Percentiles rank a stretch among this genome's conserved stretches.
Conservation (phyloP, 2,888 invertebrate genomes). For the Celastrina argiolus region DNA sequence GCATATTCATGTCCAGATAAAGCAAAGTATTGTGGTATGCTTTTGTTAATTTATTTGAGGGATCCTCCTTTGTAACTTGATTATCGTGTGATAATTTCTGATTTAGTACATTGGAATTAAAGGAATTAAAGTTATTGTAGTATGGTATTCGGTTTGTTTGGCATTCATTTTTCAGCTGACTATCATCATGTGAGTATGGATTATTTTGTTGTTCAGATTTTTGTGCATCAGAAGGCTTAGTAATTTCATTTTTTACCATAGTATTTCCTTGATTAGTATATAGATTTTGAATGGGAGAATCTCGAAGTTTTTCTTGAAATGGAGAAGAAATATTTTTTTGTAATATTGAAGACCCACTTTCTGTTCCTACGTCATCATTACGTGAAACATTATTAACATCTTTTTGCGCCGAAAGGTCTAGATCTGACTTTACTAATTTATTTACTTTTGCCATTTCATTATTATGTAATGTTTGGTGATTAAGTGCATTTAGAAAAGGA, state of each 20-base stretch:
- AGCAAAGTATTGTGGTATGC: background rate
- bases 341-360: background rate
- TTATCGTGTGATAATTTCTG: background rate
- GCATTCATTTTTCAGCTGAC: background rate
- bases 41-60: background rate
- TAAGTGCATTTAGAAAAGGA: too few relatives aligned
- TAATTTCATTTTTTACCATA: background rate
- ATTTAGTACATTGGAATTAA: background rate
- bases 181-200: background rate
- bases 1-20: background rate
- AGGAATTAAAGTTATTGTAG: background rate
- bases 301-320: background rate
- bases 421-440: background rate
- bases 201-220: background rate
- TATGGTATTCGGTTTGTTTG: background rate
- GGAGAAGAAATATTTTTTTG: background rate
- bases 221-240: background rate
- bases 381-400: background rate
- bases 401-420: background rate
- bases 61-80: background rate
- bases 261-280: background rate
- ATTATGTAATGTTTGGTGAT: too few relatives aligned
- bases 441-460: background rate
- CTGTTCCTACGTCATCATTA: background rate
- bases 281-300: background rate